Evolutionary conservation across 2,113 vertebrate genomes (phyloP).

Genomic region (Boleophthalmus pectinirostris): DNA sequence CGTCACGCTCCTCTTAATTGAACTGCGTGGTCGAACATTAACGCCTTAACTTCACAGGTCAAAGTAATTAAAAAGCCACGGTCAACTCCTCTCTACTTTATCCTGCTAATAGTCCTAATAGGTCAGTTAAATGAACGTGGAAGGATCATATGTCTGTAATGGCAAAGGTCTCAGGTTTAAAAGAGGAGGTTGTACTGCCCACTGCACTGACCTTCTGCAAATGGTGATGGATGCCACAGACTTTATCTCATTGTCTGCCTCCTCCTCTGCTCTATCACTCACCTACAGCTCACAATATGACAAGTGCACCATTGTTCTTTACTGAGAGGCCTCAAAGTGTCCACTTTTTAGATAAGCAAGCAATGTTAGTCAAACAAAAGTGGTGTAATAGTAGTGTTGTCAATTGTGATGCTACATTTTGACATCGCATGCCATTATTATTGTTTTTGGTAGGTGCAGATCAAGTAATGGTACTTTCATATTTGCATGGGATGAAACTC

Average conservation of each 20-base stretch:
- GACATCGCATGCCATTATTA: too few species aligned
- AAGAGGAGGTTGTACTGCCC: slow-evolving; percentile 23
- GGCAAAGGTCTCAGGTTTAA: slow-evolving; percentile 9
- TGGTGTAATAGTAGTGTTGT: too few species aligned
- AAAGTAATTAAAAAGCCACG: slow-evolving; percentile 46
- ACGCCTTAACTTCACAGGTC: slow-evolving; percentile 18
- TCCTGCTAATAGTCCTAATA: slow-evolving; percentile 12
- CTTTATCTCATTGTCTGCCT: slow-evolving; percentile 48
- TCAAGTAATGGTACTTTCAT: too few species aligned
- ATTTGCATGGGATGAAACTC: too few species aligned
- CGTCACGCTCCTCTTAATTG: slow-evolving; percentile 17
- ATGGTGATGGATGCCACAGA: slow-evolving; percentile 54
- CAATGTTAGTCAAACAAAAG: not conserved
- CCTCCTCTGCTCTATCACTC: slow-evolving; percentile 41
- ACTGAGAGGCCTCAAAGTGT: slow-evolving; percentile 44
- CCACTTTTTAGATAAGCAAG: not conserved
- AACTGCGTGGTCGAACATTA: slow-evolving; percentile 34
- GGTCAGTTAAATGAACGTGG: slow-evolving; percentile 31
- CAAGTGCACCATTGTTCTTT: slow-evolving; percentile 28
- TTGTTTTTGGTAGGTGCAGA: too few species aligned
- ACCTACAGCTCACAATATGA: slow-evolving; percentile 34
- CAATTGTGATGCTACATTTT: not conserved
- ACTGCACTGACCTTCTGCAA: slow-evolving; percentile 47
- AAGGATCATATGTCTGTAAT: slow-evolving; percentile 6
- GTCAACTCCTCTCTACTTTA: slow-evolving; percentile 7